Conservation (phyloP, 2,797 vertebrate species). For the Halcyon leucocephala region DNA sequence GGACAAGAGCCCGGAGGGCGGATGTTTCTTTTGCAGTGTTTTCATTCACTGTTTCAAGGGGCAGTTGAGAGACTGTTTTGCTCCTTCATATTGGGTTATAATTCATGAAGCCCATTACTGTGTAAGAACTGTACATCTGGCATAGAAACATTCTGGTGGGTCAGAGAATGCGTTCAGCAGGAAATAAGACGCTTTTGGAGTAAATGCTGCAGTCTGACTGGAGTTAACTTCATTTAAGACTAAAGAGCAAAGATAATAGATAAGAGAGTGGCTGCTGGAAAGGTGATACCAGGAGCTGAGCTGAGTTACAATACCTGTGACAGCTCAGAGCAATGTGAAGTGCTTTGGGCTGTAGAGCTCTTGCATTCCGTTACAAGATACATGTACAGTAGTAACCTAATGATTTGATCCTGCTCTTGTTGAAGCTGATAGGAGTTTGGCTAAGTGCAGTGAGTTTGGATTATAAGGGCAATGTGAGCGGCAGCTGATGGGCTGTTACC, state of each 20-base stretch:
- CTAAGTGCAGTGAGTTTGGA: neutral
- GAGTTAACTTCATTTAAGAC: conserved; percentile 30
- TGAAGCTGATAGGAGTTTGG: neutral
- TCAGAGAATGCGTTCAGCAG: neutral
- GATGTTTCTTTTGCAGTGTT: neutral
- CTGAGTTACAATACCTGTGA: conserved; percentile 1
- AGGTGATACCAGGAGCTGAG: conserved; percentile 17
- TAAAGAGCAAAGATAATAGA: conserved; percentile 47
- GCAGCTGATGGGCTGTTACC: neutral
- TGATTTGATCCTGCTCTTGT: neutral
- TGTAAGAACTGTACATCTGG: conserved; percentile 9
- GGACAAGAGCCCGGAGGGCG: conserved; percentile 11
- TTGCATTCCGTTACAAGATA: neutral
- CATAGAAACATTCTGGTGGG: neutral
- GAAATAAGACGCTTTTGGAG: conserved; percentile 40
- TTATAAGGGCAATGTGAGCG: neutral
- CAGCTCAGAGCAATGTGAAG: neutral
- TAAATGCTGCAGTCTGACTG: neutral
- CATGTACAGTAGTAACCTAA: neutral
- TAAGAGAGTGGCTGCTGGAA: conserved; percentile 34
- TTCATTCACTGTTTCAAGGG: conserved; percentile 55
- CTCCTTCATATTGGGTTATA: conserved; percentile 46
- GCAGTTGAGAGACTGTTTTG: conserved; percentile 31
- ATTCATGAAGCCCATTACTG: conserved; percentile 9
- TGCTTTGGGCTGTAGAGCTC: neutral